These are phyloP conservation scores for Agrotis puta DNA, from an alignment of 2,888 invertebrate species.

Conservation along the genomic window DNA sequence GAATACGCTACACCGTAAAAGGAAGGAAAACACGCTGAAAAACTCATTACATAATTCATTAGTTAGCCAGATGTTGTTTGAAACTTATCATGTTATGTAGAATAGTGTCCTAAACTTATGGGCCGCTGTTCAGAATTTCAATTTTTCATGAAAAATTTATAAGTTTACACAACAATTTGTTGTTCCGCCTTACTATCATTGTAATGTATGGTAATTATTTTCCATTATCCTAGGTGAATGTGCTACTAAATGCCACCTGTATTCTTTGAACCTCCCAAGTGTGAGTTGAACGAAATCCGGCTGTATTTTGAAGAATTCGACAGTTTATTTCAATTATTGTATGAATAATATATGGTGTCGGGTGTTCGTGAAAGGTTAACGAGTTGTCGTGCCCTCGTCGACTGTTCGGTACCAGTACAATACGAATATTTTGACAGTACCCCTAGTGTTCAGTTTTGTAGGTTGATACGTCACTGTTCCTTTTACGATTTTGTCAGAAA, in stretches of 20 bases:
- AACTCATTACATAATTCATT: slow-evolving; percentile 53
- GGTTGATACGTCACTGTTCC: slow-evolving; percentile 6
- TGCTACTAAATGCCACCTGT: slow-evolving; percentile 64
- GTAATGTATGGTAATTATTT: slow-evolving; percentile 64
- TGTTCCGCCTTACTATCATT: slow-evolving; percentile 58
- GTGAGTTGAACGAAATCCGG: slow-evolving; percentile 43
- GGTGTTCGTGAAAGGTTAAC: slow-evolving; percentile 87
- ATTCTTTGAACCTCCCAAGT: slow-evolving; percentile 48
- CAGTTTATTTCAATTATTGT: slow-evolving; percentile 72
- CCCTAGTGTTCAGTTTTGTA: slow-evolving; percentile 3
- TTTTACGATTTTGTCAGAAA: not conserved
- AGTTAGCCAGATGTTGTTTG: slow-evolving; percentile 62
- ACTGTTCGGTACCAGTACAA: slow-evolving; percentile 35
- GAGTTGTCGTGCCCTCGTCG: slow-evolving; percentile 74
- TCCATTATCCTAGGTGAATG: slow-evolving; percentile 62
- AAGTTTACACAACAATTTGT: slow-evolving; percentile 55
- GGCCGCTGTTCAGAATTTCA: slow-evolving; percentile 45
- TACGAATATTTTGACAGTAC: slow-evolving; percentile 30
- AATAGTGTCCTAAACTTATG: slow-evolving; percentile 24
- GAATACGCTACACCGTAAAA: slow-evolving; percentile 6
- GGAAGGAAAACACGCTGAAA: slow-evolving; percentile 17
- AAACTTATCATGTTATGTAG: slow-evolving; percentile 35
- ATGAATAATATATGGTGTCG: slow-evolving; percentile 80
- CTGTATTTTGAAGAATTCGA: slow-evolving; percentile 68
- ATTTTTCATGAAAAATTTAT: slow-evolving; percentile 58